Conservation (phyloP, 2,113 vertebrate genomes). For the Ammodramus savannarum region DNA sequence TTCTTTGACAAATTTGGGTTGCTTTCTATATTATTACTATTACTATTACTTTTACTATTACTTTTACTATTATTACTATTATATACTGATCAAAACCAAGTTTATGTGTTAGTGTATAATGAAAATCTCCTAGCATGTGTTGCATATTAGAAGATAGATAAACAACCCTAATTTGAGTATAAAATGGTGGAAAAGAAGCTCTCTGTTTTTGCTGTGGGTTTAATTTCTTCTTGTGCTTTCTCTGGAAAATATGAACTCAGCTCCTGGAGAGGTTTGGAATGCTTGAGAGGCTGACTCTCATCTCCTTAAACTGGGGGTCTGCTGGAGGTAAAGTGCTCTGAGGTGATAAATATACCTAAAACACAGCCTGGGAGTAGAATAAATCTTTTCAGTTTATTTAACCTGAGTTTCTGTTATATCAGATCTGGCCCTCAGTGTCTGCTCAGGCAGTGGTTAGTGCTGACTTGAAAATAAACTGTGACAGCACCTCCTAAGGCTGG, state of each 20-base stretch:
- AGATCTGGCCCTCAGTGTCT: neutral
- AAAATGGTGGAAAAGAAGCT: neutral
- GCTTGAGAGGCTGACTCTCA: neutral
- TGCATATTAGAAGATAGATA: accelerated
- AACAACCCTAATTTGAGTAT: neutral
- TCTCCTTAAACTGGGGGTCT: neutral
- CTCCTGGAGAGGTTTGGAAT: neutral
- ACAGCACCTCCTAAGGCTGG: neutral
- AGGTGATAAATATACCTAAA: neutral
- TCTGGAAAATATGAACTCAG: neutral
- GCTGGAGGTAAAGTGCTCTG: neutral
- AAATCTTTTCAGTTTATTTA: neutral
- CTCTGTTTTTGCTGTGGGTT: neutral
- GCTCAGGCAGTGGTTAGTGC: neutral
- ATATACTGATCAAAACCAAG: neutral
- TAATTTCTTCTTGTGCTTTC: neutral
- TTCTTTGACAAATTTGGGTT: neutral
- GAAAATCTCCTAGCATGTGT: neutral
- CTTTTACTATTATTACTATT: neutral
- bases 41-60: neutral
- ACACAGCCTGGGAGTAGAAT: neutral
- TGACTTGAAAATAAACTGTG: neutral
- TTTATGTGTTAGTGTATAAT: neutral
- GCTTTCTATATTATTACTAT: accelerated
- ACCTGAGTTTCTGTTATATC: neutral